Base-by-base conservation (phyloP, 1,140 invertebrate genomes). In the Drosophila tsacasi region DNA sequence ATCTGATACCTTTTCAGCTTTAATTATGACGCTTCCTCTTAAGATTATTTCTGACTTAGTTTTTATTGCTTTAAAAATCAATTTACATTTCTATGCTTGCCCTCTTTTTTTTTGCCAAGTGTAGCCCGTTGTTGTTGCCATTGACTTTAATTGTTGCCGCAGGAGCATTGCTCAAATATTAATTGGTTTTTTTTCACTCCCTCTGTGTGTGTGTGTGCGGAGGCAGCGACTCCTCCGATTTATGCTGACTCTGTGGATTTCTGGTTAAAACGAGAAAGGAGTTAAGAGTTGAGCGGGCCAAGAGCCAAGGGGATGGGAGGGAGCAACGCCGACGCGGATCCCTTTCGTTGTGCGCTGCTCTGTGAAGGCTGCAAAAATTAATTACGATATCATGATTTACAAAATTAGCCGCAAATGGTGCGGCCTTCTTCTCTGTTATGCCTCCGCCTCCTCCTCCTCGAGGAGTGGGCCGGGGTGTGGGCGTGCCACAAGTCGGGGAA, bases 311-410 rank as follows among this genome's bases (percentile, higher is more conserved):
- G 42, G n/a, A 44, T 19, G 44, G 32, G 13, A 21, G 17, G 32
- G 7, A 52, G 19, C n/a, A 27, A 49, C 42, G 79, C 60, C 60
- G 63, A 64, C 61, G 46, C 35, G 59, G 44, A 50, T 76, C 46
- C 40, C 47, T 50, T 50, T 73, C 47, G 25, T 49, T 49, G 25
- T 49, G 47, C 47, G 15, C 25, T 49, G 42, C 47, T 0, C 49
- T 59, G 67, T 73, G 75, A 76, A 55, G 74, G 74, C 83, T 87
- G 84, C 84, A 89, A 89, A 89, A 89, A 89, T 89, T 89, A 89
- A 89, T 89, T 89, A 89, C 85, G 84, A 89, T 89, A 89, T 89
- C 84, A 89, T 89, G 84, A 89, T 89, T 89, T 89, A 89, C 84
- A 89, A 90, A 89, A 89, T 89, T 89, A 89, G 84, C 85, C 84